A percentile compares a stretch with the other conserved stretches of the same genome.
Evolutionary conservation across 2,113 vertebrate species (phyloP).

Genomic region (Pterocles orientalis): DNA sequence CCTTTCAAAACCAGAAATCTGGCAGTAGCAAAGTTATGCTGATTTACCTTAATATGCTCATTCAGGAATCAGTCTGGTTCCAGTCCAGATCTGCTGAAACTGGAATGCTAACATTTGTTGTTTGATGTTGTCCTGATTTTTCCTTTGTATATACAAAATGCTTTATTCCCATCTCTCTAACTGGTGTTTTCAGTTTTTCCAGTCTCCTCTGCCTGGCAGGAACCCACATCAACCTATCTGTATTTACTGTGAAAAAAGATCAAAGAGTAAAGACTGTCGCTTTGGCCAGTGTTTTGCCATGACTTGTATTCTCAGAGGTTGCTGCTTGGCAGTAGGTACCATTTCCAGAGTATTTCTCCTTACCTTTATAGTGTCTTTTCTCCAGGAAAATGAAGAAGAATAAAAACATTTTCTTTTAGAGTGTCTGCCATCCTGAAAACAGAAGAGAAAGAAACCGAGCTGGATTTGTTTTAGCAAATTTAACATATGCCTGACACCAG

Average conservation of each 20-base stretch:
- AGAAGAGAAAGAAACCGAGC: not conserved
- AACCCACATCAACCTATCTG: not conserved
- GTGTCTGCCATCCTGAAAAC: not conserved
- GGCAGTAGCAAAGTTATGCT: not conserved
- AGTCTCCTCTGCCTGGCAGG: not conserved
- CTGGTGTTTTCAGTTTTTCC: not conserved
- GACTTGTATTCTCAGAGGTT: not conserved
- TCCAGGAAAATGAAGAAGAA: not conserved
- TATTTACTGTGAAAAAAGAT: not conserved
- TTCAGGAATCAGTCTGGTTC: not conserved
- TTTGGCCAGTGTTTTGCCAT: not conserved
- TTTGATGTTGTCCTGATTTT: not conserved
- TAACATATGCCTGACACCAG: not conserved
- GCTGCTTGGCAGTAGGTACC: not conserved
- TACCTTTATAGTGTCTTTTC: not conserved
- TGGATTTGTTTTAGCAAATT: constrained; percentile 29
- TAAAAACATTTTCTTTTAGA: not conserved
- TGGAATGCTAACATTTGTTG: not conserved
- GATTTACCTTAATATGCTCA: not conserved
- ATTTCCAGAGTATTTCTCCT: not conserved
- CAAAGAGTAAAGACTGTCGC: not conserved
- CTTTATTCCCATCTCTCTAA: not conserved
- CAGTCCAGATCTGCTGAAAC: not conserved
- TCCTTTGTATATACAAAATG: not conserved
- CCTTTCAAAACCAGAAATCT: not conserved